Evolutionary conservation across 1,140 invertebrate genomes (phyloP), one percentile per base, ranked within the genome.

Genomic region (Dendrolimus punctatus): DNA sequence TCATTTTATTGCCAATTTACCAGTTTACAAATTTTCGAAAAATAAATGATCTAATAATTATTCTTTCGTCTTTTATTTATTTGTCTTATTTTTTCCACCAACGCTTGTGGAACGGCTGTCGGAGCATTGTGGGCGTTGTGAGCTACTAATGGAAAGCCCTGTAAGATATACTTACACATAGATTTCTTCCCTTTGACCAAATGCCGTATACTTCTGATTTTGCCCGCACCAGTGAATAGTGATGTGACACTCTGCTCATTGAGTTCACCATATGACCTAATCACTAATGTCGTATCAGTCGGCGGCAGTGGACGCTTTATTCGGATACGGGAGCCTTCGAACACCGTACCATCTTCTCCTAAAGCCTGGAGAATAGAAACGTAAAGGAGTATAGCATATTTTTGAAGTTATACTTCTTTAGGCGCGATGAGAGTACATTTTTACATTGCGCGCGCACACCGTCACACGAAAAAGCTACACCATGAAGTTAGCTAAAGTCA

Each of bases 121-220:
- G n/a, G n/a, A n/a, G n/a, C n/a, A n/a, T n/a, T n/a, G n/a, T n/a
- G n/a, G n/a, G n/a, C n/a, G n/a, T n/a, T n/a, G n/a, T n/a, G n/a
- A n/a, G n/a, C n/a, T n/a, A n/a, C n/a, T n/a, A n/a, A n/a, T n/a
- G n/a, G n/a, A 36, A 38, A 10, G 50, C 42, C 8, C 6, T 46
- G 6, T 5, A 4, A 42, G 8, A 36, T 9, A 39, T 23, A 64
- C 66, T 62, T 68, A 77, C 78, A 53, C 49, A 71, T 67, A 49
- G 68, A 46, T 37, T 75, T 76, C 55, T 73, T 79, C 39, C 70
- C 73, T 52, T 82, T 82, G 3, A 71, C 54, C 4, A 75, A 8
- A 39, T 64, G 59, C 5, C 69, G 51, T 42, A 82, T 80, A 44
- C 53, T 67, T 8, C 75, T 55, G 6, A 82, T 74, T 1, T 60